Evolutionary conservation across 2,797 vertebrate species (phyloP).

Genomic region (Pipistrellus nathusii): DNA sequence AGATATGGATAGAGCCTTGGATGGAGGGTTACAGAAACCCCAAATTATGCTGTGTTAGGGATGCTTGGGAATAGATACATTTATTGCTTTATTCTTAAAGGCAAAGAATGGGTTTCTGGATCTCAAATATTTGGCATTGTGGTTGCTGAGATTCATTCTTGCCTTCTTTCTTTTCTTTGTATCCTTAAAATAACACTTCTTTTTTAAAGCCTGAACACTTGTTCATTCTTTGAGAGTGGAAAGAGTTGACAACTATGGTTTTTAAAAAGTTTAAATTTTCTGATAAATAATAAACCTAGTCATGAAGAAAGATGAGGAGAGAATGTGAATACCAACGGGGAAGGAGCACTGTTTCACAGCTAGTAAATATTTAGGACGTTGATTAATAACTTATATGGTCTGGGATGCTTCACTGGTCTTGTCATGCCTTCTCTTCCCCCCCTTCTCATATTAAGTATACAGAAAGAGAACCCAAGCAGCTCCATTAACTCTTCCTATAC

Average conservation of each 20-base stretch:
- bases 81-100: background rate
- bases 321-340: background rate
- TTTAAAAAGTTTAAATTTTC: background rate
- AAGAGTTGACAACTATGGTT: background rate
- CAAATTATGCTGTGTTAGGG: background rate
- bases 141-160: background rate
- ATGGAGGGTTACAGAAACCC: background rate
- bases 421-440: background rate
- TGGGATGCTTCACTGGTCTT: background rate
- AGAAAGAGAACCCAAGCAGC: background rate
- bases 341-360: background rate
- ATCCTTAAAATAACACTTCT: background rate
- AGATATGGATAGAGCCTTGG: accelerated
- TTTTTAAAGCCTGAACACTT: background rate
- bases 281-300: background rate
- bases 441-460: background rate
- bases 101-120: background rate
- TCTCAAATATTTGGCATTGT: background rate
- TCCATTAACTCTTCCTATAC: background rate
- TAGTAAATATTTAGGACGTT: background rate
- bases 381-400: background rate
- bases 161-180: background rate
- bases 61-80: background rate
- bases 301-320: background rate
- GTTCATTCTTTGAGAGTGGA: background rate